phyloP scores from a whole-genome alignment of 2,888 invertebrate species.

The Keiferia lycopersicella region DNA sequence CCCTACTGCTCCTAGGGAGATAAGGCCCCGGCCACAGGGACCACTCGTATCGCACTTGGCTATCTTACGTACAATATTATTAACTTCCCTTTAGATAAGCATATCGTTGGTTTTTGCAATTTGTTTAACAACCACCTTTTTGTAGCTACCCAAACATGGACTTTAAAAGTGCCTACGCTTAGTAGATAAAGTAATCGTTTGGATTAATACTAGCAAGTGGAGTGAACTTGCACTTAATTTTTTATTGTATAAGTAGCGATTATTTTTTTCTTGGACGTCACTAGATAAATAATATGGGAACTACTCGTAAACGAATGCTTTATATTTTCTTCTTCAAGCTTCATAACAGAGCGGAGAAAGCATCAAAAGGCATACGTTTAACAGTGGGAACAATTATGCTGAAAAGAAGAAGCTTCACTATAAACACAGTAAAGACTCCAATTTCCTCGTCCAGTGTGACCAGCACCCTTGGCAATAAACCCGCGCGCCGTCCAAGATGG shows the following conservation, averaged over 20 bases:
- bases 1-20: constrained; percentile 30
- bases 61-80: constrained; percentile 21
- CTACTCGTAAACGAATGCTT: too few relatives aligned
- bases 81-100: constrained; percentile 16
- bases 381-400: too few relatives aligned
- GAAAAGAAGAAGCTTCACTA: too few relatives aligned
- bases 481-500: constrained; percentile 46
- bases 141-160: background rate
- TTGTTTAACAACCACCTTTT: constrained; percentile 11
- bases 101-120: constrained; percentile 12
- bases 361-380: too few relatives aligned
- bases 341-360: too few relatives aligned
- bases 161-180: background rate
- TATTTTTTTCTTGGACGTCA: too few relatives aligned
- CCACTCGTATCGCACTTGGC: background rate
- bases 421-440: background rate
- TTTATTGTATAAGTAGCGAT: background rate
- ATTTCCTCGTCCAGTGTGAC: constrained; percentile 3
- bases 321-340: too few relatives aligned
- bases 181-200: constrained; percentile 10
- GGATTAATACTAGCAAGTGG: constrained; percentile 9
- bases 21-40: constrained; percentile 28
- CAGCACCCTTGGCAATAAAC: constrained; percentile 46
- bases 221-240: constrained; percentile 13
- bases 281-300: too few relatives aligned